These are phyloP conservation scores for Troides aeacus DNA, from an alignment of 2,888 invertebrate species.

Conservation along the genomic window DNA sequence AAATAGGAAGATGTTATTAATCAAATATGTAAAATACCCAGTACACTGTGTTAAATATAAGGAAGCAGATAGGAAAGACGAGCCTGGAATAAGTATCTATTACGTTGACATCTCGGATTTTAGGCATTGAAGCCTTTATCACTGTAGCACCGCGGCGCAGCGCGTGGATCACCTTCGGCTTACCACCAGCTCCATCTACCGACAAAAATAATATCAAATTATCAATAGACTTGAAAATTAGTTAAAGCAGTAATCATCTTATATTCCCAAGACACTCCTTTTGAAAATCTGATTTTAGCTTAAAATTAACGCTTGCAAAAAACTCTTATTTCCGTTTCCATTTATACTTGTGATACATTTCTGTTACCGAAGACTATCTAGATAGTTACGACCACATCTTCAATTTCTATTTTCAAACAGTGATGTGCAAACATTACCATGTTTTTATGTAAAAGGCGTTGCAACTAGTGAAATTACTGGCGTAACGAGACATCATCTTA, in stretches of 20 bases:
- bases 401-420: too few species aligned
- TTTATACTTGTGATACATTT: too few species aligned
- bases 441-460: too few species aligned
- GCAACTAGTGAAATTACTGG: too few species aligned
- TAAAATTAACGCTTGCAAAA: too few species aligned
- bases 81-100: slow-evolving; percentile 98
- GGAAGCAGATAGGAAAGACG: slow-evolving; percentile 96
- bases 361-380: too few species aligned
- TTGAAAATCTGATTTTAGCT: too few species aligned
- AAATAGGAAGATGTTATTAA: slow-evolving; percentile 48
- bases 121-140: slow-evolving; percentile 93
- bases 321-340: too few species aligned
- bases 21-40: slow-evolving; percentile 95
- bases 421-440: too few species aligned
- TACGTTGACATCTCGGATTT: slow-evolving; percentile 97
- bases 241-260: neutral
- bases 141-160: slow-evolving; percentile 91
- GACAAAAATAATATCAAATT: slow-evolving; percentile 32
- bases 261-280: too few species aligned
- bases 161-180: slow-evolving; percentile 89
- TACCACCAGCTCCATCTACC: slow-evolving; percentile 78
- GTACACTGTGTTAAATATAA: slow-evolving; percentile 96
- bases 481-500: too few species aligned
- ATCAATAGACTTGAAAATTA: neutral
- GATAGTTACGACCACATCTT: too few species aligned